Conservation (phyloP, 2,797 vertebrate genomes). For the Iguana delicatissima region DNA sequence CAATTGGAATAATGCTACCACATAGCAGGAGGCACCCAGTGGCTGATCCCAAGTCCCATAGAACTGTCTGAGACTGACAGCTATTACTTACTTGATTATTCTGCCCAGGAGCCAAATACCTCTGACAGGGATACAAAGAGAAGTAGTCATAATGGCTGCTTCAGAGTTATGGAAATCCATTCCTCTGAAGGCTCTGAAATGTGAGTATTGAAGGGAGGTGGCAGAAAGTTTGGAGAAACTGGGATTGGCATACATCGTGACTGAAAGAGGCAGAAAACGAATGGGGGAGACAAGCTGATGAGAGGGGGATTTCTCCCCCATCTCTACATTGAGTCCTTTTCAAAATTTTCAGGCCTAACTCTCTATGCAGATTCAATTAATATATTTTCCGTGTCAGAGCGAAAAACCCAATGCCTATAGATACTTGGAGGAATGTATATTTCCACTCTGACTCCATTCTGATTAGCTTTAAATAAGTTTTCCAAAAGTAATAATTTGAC, state of each 20-base stretch:
- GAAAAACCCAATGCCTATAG: background rate
- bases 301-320: background rate
- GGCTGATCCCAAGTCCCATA: background rate
- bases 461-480: constrained; percentile 35
- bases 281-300: background rate
- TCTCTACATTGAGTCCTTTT: background rate
- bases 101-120: background rate
- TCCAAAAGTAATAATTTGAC: constrained; percentile 23
- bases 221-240: background rate
- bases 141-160: background rate
- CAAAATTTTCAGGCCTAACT: background rate
- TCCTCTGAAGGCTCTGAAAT: background rate
- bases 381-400: background rate
- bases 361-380: constrained; percentile 10
- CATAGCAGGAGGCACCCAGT: background rate
- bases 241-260: background rate
- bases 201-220: background rate
- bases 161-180: background rate
- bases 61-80: background rate
- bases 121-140: background rate
- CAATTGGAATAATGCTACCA: background rate
- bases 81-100: constrained; percentile 7
- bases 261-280: background rate
- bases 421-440: background rate
- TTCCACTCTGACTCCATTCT: constrained; percentile 29